These are phyloP conservation scores for Pammene fasciana DNA, from an alignment of 2,888 invertebrate genomes.

Conservation along the genomic window DNA sequence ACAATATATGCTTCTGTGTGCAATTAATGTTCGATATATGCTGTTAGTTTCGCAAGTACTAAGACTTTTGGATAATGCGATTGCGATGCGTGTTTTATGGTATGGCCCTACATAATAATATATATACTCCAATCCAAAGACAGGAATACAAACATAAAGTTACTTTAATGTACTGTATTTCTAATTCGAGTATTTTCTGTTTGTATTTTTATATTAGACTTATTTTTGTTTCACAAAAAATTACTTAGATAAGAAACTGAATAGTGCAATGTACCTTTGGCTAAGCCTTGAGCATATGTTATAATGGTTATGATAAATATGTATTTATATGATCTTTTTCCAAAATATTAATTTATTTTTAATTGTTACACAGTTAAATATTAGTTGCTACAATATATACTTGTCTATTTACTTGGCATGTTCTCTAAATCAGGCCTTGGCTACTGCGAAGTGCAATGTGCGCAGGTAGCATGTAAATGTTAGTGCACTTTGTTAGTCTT, in stretches of 20 bases:
- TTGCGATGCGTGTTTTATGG: slow-evolving; percentile 17
- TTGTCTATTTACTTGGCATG: slow-evolving; percentile 48
- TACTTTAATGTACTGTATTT: slow-evolving; percentile 52
- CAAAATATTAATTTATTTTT: slow-evolving; percentile 65
- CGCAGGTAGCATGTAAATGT: too few species aligned
- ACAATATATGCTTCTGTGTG: slow-evolving; percentile 24
- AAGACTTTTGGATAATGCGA: slow-evolving; percentile 19
- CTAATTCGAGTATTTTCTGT: slow-evolving; percentile 60
- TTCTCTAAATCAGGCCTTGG: slow-evolving; percentile 5
- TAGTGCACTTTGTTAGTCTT: not conserved
- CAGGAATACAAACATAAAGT: slow-evolving; percentile 47
- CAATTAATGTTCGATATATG: slow-evolving; percentile 17
- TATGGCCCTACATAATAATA: slow-evolving; percentile 31
- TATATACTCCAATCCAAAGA: slow-evolving; percentile 62
- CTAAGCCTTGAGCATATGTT: slow-evolving; percentile 69
- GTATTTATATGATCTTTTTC: slow-evolving; percentile 63
- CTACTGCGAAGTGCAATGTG: not conserved
- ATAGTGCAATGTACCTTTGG: slow-evolving; percentile 77
- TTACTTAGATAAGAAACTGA: slow-evolving; percentile 55
- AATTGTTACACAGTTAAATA: slow-evolving; percentile 72
- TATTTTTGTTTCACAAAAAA: slow-evolving; percentile 58
- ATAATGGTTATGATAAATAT: slow-evolving; percentile 65
- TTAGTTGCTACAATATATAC: slow-evolving; percentile 62
- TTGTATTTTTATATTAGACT: slow-evolving; percentile 56
- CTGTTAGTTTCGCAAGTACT: slow-evolving; percentile 3